phyloP scores from a whole-genome alignment of 2,113 vertebrate species.

The Mellivora capensis region DNA sequence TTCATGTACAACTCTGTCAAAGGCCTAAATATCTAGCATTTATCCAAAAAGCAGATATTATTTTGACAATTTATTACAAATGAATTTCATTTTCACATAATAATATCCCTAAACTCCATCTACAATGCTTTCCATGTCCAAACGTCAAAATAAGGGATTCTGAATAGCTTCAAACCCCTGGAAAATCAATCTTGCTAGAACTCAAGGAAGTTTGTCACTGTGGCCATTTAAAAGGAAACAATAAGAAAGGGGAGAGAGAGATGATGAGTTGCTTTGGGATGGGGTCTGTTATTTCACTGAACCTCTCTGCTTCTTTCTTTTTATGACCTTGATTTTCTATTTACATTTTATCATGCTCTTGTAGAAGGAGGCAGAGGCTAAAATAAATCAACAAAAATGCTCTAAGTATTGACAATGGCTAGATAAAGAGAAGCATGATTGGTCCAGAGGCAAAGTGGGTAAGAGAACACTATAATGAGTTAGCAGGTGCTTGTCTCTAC shows the following conservation, averaged over 20 bases:
- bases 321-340: background rate
- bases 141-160: constrained; percentile 21
- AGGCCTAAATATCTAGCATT: background rate
- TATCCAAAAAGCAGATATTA: constrained; percentile 40
- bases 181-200: constrained; percentile 11
- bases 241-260: background rate
- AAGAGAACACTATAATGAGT: background rate
- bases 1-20: background rate
- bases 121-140: background rate
- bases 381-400: background rate
- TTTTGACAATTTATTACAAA: constrained; percentile 24
- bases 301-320: background rate
- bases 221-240: background rate
- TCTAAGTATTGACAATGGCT: background rate
- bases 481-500: background rate
- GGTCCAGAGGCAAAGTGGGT: background rate
- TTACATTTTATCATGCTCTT: background rate
- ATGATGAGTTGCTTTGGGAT: background rate
- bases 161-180: background rate
- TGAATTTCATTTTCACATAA: constrained; percentile 32
- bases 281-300: background rate
- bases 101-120: background rate
- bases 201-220: background rate
- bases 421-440: background rate
- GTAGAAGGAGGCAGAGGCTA: background rate